Evolutionary conservation across 2,888 invertebrate species (phyloP).

Genomic region (Macrosiphum euphorbiae): DNA sequence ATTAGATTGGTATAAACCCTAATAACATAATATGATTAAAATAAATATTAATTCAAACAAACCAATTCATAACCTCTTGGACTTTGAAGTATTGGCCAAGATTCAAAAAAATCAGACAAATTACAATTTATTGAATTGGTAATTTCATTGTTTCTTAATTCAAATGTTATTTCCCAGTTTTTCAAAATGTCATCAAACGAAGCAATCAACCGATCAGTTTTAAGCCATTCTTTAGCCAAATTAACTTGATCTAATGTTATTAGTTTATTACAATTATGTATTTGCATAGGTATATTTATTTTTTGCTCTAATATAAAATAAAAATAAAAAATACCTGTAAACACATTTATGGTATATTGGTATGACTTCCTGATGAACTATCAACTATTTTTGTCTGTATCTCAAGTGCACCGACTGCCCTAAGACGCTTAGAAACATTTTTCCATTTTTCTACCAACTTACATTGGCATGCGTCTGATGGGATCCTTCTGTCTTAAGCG

Average conservation of each 20-base stretch:
- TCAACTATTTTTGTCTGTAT: not conserved
- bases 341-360: not conserved
- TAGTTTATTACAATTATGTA: not conserved
- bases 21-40: conserved; percentile 25
- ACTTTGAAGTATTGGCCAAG: conserved; percentile 22
- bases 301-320: not conserved
- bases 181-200: not conserved
- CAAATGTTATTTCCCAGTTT: conserved; percentile 11
- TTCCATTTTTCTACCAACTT: conserved; percentile 6
- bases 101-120: conserved; percentile 18
- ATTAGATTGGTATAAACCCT: not conserved
- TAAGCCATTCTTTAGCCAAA: conserved; percentile 1
- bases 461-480: not conserved
- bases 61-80: conserved; percentile 16
- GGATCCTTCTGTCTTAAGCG: not conserved
- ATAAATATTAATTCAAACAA: conserved; percentile 5
- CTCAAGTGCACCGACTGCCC: conserved; percentile 7
- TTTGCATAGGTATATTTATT: not conserved
- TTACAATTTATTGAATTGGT: not conserved
- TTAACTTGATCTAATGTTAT: conserved; percentile 21
- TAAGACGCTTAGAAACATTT: not conserved
- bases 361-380: not conserved
- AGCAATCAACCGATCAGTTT: conserved; percentile 16
- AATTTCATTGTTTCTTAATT: conserved; percentile 8
- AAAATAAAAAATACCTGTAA: not conserved